A percentile compares a stretch with the other conserved stretches of the same genome.
Evolutionary conservation across 2,797 vertebrate species (phyloP).

Genomic region (Taeniopygia guttata): DNA sequence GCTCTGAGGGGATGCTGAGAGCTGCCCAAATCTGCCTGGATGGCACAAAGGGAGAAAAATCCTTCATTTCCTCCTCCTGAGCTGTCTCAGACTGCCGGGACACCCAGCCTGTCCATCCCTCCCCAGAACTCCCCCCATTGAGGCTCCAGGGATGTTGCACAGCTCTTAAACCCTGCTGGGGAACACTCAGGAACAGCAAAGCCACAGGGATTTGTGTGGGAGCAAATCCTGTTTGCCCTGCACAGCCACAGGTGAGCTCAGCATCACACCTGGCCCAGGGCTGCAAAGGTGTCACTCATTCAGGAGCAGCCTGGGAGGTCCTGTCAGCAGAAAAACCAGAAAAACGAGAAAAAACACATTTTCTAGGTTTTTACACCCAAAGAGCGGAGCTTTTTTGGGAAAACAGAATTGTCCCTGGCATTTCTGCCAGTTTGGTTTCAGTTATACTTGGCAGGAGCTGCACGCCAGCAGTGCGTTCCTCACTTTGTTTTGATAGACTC

Average conservation of each 20-base stretch:
- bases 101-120: accelerated
- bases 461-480: neutral
- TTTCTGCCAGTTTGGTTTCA: neutral
- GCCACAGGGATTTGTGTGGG: neutral
- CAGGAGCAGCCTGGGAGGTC: neutral
- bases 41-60: neutral
- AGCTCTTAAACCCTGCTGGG: neutral
- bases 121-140: accelerated
- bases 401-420: neutral
- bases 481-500: neutral
- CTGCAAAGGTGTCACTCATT: accelerated
- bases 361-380: neutral
- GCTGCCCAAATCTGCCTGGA: neutral
- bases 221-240: accelerated
- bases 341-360: neutral
- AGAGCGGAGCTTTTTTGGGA: neutral
- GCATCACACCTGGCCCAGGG: accelerated
- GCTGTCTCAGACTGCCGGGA: accelerated
- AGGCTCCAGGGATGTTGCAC: accelerated
- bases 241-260: accelerated
- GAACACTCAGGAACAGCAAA: neutral
- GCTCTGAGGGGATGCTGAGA: accelerated
- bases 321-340: neutral
- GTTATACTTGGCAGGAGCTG: neutral
- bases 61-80: neutral